These are phyloP conservation scores for Anguilla obscura DNA, from an alignment of 2,797 vertebrate genomes.

Conservation along the genomic window DNA sequence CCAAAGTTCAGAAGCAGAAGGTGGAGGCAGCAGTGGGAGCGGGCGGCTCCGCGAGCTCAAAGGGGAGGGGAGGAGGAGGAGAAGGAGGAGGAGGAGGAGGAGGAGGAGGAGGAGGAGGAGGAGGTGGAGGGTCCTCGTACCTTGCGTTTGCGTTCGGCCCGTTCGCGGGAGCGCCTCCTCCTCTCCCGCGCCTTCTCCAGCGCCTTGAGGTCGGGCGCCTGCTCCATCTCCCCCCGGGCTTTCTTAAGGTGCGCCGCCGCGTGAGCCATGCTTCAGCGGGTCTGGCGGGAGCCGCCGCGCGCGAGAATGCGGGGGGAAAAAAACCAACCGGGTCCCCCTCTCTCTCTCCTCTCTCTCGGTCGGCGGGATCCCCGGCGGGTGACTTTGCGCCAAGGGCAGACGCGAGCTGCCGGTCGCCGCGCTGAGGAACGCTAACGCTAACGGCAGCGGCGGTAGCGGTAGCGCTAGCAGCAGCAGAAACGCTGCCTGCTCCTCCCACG, in stretches of 20 bases:
- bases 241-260: conserved; percentile 97
- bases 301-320: neutral
- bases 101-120: conserved; percentile 33
- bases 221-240: conserved; percentile 82
- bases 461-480: neutral
- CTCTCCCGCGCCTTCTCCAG: conserved; percentile 85
- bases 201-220: conserved; percentile 84
- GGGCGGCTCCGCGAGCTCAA: neutral
- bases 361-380: neutral
- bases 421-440: conserved; percentile 34
- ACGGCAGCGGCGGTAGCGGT: neutral
- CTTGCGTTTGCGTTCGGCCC: conserved; percentile 94
- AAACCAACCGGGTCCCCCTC: neutral
- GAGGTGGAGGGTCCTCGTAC: conserved; percentile 67
- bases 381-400: conserved; percentile 10
- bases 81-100: conserved; percentile 18
- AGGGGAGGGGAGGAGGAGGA: neutral
- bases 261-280: conserved; percentile 83
- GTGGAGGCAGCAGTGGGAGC: neutral
- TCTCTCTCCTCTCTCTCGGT: no score
- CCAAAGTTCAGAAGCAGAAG: neutral
- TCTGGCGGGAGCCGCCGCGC: neutral
- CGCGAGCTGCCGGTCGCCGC: neutral
- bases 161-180: conserved; percentile 85
- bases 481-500: conserved; percentile 35